A percentile compares a stretch with the other conserved stretches of the same genome.
These are phyloP conservation scores for Phoebastria nigripes DNA, from an alignment of 2,797 vertebrate species.

Conservation along the genomic window DNA sequence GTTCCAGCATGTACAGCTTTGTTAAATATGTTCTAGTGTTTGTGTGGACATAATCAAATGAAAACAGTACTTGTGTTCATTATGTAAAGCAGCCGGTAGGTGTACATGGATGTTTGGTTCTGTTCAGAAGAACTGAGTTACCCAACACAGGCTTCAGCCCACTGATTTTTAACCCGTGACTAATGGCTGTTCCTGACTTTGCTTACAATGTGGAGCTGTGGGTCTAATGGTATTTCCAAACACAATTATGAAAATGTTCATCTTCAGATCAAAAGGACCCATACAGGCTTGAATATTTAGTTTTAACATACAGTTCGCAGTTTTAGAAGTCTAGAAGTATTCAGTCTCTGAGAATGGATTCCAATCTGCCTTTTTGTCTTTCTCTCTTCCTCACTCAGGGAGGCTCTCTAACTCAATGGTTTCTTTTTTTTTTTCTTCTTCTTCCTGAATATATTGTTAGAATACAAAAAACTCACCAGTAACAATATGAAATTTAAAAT, in stretches of 20 bases:
- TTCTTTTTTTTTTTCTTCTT: background rate
- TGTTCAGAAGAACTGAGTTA: background rate
- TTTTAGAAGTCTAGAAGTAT: background rate
- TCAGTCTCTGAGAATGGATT: background rate
- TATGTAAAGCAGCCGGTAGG: background rate
- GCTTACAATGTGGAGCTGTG: background rate
- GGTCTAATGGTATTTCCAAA: background rate
- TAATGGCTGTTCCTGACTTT: background rate
- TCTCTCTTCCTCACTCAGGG: background rate
- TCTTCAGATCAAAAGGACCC: background rate
- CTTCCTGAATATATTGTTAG: background rate
- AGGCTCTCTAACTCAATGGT: background rate
- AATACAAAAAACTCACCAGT: background rate
- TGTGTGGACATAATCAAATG: background rate
- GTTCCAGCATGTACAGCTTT: background rate
- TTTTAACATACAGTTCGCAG: background rate
- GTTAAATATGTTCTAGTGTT: background rate
- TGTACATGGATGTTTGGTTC: background rate
- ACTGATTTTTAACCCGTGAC: background rate
- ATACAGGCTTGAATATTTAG: background rate
- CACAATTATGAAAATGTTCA: background rate
- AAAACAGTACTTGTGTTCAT: background rate
- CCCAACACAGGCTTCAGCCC: background rate
- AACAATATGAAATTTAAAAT: background rate
- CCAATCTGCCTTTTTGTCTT: background rate